phyloP scores from a whole-genome alignment of 2,888 invertebrate genomes.

The Craniophora ligustri region DNA sequence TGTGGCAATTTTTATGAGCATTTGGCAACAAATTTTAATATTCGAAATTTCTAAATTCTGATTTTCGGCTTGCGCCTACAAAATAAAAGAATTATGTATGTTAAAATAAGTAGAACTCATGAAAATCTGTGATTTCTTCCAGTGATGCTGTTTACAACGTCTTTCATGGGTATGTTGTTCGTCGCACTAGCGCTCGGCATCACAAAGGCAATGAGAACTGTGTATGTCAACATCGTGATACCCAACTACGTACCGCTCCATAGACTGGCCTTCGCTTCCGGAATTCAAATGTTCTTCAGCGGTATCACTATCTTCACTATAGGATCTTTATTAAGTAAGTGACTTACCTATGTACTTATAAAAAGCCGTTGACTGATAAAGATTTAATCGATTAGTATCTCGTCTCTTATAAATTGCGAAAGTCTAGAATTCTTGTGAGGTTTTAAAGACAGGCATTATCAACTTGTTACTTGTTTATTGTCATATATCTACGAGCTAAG shows the following conservation, averaged over 20 bases:
- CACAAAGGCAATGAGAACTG: slow-evolving; percentile 91
- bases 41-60: too few species aligned
- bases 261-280: slow-evolving; percentile 90
- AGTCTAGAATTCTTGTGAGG: not conserved
- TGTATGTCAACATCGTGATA: slow-evolving; percentile 91
- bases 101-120: not conserved
- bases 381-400: slow-evolving; percentile 10
- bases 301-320: slow-evolving; percentile 89
- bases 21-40: too few species aligned
- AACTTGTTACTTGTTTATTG: too few species aligned
- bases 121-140: slow-evolving; percentile 55
- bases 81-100: too few species aligned
- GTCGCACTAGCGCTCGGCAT: slow-evolving; percentile 90
- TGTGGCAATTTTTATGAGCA: too few species aligned
- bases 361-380: slow-evolving; percentile 22
- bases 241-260: slow-evolving; percentile 91
- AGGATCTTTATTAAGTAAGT: slow-evolving; percentile 90
- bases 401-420: not conserved
- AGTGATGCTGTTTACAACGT: slow-evolving; percentile 83
- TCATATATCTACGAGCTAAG: too few species aligned
- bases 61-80: too few species aligned
- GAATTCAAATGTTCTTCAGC: slow-evolving; percentile 91
- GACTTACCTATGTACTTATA: not conserved
- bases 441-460: too few species aligned
- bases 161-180: slow-evolving; percentile 78